These are phyloP conservation scores for Sebastes oblongus DNA, from an alignment of 2,797 vertebrate genomes.

Conservation along the genomic window DNA sequence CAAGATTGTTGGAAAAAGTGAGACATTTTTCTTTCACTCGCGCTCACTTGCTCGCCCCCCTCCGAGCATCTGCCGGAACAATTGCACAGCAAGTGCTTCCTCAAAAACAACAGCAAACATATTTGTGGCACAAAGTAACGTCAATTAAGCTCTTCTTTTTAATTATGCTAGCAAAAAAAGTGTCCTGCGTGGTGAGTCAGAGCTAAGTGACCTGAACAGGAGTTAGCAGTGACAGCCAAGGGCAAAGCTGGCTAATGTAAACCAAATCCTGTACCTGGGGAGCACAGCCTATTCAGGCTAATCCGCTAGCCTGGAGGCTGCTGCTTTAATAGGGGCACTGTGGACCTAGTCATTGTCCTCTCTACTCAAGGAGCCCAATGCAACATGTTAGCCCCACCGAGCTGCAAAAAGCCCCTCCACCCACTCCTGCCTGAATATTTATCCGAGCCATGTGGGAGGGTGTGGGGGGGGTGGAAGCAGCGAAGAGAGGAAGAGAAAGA, in stretches of 20 bases:
- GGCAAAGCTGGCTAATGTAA: constrained; percentile 84
- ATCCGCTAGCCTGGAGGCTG: constrained; percentile 85
- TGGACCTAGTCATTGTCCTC: constrained; percentile 78
- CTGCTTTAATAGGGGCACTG: constrained; percentile 82
- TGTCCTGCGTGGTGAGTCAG: constrained; percentile 51
- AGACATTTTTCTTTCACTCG: constrained; percentile 34
- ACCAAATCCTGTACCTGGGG: constrained; percentile 88
- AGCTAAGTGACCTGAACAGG: constrained; percentile 83
- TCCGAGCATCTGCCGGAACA: constrained; percentile 22
- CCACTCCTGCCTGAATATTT: constrained; percentile 59
- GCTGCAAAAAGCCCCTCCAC: constrained; percentile 47
- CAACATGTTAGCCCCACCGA: constrained; percentile 74
- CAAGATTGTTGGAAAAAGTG: constrained; percentile 60
- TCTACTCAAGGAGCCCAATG: constrained; percentile 64
- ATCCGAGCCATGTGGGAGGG: constrained; percentile 31
- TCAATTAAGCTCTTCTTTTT: constrained; percentile 54
- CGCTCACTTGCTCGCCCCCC: background rate
- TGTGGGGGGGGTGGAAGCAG: background rate
- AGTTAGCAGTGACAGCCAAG: constrained; percentile 80
- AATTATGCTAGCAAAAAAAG: constrained; percentile 49
- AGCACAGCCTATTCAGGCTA: constrained; percentile 84
- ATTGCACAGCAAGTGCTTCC: constrained; percentile 32
- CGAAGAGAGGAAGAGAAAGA: constrained; percentile 16
- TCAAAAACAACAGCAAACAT: constrained; percentile 53
- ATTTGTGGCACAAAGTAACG: constrained; percentile 51